Evolutionary conservation across 1,140 invertebrate genomes (phyloP), one percentile per base, ranked within the genome.

Genomic region (Bombus impatiens): DNA sequence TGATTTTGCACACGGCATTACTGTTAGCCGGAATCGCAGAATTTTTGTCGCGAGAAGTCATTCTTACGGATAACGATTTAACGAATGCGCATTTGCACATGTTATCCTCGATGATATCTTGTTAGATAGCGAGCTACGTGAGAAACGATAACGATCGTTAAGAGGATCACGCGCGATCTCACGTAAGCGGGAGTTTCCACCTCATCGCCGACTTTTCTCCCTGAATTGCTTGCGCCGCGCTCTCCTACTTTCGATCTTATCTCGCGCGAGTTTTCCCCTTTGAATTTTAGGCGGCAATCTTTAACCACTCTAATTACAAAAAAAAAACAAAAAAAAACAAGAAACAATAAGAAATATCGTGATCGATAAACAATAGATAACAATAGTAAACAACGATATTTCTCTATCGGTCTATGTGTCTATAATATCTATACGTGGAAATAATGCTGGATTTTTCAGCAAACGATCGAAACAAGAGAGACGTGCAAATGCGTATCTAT

Each of bases 1-100:
- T 15, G 10, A 32, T n/a, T 87, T 88, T 88, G 86, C 87, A 87
- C 86, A 87, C 87, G 87, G 81, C 86, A 84, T 88, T 32, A 44
- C 59, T 35, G 53, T 59, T 40, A 22, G 18, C 37, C 22, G 12
- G 18, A 13, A 35, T 44, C 10, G 3, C 5, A 3, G 25, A 13
- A 32, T 42, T 32, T 42, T 40, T 3, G 10, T n/a, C 32, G 15
- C 1, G 3, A 37, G 22, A 25, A 67, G 70, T 3, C 6, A 40
- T 35, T n/a, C 6, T 3, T 9, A 32, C 35, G 68, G 67, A 70
- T 80, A 47, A 84, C 40, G 53, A 59, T 75, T 71, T 62, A 15
- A 78, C 37, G 28, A 65, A 72, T 67, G 10, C 72, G 28, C 37
- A 37, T 90, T 92, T 92, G 86, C 87, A 85, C 88, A 87, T 86